Conservation (phyloP, 1,140 invertebrate species). For the Akabosia matsudoensis region DNA sequence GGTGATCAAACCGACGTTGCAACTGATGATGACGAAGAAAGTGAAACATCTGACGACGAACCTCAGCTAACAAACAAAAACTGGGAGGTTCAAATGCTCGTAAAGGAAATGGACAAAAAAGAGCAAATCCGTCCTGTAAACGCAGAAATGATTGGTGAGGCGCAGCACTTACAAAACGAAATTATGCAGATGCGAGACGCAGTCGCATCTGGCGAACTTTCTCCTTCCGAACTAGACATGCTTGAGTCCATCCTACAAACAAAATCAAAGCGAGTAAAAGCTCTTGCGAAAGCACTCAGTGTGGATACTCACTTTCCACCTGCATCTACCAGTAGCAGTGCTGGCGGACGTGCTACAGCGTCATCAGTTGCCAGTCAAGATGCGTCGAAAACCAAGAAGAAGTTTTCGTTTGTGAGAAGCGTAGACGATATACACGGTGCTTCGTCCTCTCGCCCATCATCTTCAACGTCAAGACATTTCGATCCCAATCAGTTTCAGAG, state of each 20-base stretch:
- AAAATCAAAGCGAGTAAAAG: conserved; percentile 40
- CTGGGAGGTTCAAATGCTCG: conserved; percentile 75
- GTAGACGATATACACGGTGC: conserved; percentile 34
- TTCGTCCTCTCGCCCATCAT: not conserved
- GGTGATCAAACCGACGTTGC: conserved; percentile 37
- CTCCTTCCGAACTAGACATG: conserved; percentile 46
- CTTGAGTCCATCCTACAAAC: conserved; percentile 42
- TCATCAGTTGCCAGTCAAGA: not conserved
- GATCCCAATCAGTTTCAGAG: not conserved
- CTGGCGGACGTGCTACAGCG: not conserved
- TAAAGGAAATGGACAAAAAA: conserved; percentile 64
- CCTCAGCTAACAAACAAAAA: conserved; percentile 58
- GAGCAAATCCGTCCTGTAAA: conserved; percentile 49
- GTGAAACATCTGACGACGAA: conserved; percentile 23
- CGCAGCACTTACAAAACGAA: conserved; percentile 42
- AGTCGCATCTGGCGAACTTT: conserved; percentile 38
- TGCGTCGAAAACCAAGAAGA: not conserved
- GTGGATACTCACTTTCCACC: conserved; percentile 34
- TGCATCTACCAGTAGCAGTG: not conserved
- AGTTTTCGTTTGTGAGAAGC: conserved; percentile 29
- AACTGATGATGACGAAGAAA: conserved; percentile 36
- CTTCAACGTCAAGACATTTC: not conserved
- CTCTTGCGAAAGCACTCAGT: conserved; percentile 43
- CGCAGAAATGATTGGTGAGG: conserved; percentile 25
- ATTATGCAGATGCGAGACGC: conserved; percentile 45